Evolutionary conservation across 2,113 vertebrate species (phyloP).

Genomic region (Cariama cristata): DNA sequence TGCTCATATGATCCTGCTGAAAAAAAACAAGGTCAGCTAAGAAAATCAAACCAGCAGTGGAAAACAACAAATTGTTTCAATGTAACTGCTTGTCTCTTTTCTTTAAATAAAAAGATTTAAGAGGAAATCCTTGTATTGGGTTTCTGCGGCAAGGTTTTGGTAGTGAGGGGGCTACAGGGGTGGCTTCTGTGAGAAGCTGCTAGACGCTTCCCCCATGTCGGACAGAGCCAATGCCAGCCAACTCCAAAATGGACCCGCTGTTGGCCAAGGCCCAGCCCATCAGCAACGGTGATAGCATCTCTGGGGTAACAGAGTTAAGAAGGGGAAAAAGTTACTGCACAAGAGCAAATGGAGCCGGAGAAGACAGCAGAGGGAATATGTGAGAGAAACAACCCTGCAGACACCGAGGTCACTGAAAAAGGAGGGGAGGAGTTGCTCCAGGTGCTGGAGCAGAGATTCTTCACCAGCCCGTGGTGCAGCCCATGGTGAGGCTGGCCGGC

Average conservation of each 20-base stretch:
- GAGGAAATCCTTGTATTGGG: background rate
- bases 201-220: background rate
- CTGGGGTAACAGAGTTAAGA: background rate
- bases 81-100: background rate
- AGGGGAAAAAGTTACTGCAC: background rate
- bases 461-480: background rate
- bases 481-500: background rate
- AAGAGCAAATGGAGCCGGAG: background rate
- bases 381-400: background rate
- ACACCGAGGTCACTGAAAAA: background rate
- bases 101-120: background rate
- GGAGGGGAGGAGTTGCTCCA: background rate
- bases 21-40: background rate
- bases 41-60: background rate
- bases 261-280: background rate
- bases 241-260: fast-evolving
- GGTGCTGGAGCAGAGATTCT: background rate
- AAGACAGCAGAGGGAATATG: background rate
- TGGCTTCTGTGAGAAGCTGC: background rate
- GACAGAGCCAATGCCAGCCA: fast-evolving
- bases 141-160: background rate
- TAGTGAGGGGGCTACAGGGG: background rate
- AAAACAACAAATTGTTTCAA: background rate
- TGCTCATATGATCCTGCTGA: background rate
- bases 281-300: fast-evolving